These are phyloP conservation scores for Acleris sparsana DNA, from an alignment of 2,888 invertebrate species.

Conservation along the genomic window DNA sequence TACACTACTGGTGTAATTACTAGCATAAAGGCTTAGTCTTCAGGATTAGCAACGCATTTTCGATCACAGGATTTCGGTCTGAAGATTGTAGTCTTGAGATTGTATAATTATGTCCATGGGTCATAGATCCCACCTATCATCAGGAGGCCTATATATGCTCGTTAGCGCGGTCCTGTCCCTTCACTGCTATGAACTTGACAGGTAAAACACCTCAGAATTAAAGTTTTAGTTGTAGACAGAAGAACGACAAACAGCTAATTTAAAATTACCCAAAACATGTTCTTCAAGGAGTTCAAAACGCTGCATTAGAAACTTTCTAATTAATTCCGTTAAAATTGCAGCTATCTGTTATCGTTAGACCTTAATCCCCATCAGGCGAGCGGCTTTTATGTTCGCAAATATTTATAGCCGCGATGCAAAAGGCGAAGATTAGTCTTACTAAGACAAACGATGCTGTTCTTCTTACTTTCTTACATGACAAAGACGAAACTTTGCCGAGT, in stretches of 20 bases:
- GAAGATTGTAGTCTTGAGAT: too few relatives aligned
- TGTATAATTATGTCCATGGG: too few relatives aligned
- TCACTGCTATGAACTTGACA: too few relatives aligned
- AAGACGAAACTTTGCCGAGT: constrained; percentile 71
- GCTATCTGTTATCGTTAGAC: constrained; percentile 34
- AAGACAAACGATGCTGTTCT: constrained; percentile 72
- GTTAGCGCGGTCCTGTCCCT: too few relatives aligned
- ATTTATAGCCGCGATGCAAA: constrained; percentile 68
- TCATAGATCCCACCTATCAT: too few relatives aligned
- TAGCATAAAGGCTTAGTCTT: too few relatives aligned
- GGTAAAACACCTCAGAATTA: too few relatives aligned
- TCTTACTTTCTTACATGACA: constrained; percentile 74
- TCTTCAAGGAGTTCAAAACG: not conserved
- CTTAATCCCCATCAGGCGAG: constrained; percentile 34
- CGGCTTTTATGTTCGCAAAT: constrained; percentile 53
- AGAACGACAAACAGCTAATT: too few relatives aligned
- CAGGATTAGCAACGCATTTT: too few relatives aligned
- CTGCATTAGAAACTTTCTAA: constrained; percentile 33
- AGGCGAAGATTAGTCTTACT: constrained; percentile 58
- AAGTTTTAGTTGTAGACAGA: not conserved
- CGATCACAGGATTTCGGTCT: too few relatives aligned
- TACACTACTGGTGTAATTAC: too few relatives aligned
- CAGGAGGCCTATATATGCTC: too few relatives aligned
- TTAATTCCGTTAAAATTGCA: constrained; percentile 34
- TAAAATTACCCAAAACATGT: not conserved